Base-by-base conservation (phyloP, 2,113 vertebrate genomes). In the Oenanthe melanoleuca region DNA sequence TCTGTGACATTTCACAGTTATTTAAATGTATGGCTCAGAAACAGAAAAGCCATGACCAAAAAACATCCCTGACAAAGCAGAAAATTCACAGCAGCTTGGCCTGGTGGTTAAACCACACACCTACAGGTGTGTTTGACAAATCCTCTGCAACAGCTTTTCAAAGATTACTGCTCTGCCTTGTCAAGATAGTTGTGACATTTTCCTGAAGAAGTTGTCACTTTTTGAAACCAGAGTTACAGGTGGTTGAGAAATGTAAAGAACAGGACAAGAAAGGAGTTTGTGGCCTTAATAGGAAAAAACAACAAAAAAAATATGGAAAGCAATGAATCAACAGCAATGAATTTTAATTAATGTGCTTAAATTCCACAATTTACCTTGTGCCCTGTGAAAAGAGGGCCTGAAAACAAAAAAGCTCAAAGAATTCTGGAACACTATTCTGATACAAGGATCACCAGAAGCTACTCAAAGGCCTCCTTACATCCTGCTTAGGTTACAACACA, bases 141-240 rank as follows among this genome's bases (percentile, higher is more conserved):
- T 80, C 80, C 78, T 75, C 29, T 89, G 60, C 72, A 93, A 38
- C 5, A 80, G 34, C 64, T 29, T 72, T 83, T 86, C 72, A 75
- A 37, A 80, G 78, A 75, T 86, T 59, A 72, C 37, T 63, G 49
- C 22, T 45, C 80, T 89, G 80, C 66, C 67, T 45, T 83, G 77
- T 64, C 80, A 92, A 89, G 57, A 77, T 37, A 64, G 37, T 42
- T 14, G 23, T 11, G 34, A 67, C 5, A n/a, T 64, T 45, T 55
- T 33, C 65, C 63, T 44, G n/a, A 84, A 57, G 34, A 40, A 59
- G n/a, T 37, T 72, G 29, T 72, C 66, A 60, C 59, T 49, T 74
- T 50, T n/a, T 66, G 73, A 90, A 72, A 61, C 34, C 53, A 24
- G 44, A 52, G 18, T 8, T 56, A 55, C 21, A 19, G 0, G 5